Evolutionary conservation across 2,888 invertebrate species (phyloP), one percentile per base, ranked within the genome.

Genomic region (Amiota communis): DNA sequence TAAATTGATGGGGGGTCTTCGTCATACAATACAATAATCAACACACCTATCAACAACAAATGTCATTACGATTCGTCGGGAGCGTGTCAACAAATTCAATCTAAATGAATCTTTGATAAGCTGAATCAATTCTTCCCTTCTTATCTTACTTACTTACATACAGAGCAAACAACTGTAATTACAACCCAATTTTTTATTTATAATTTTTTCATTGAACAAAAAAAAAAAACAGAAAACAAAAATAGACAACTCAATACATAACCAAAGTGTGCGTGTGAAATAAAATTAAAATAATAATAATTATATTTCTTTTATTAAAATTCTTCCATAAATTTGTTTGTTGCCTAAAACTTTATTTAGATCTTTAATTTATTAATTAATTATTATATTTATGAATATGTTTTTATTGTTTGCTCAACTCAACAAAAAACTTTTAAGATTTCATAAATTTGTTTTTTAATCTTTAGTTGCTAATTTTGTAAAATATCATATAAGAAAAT

Each of bases 1-100:
- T 15, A 47, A 47, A 72, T 51, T 23, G 13, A 17, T 61, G 49
- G 46, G 49, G 46, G 11, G 20, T 53, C 23, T n/a, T 47, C 36
- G n/a, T 20, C 36, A 70, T 17, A 57, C 13, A 48, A 59, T 13
- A 13, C 3, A 23, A 23, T 23, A 23, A 4, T 59, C n/a, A n/a
- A 56, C 12, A 59, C 49, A 64, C 59, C 53, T 74, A 70, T 47
- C 72, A 73, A 72, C 36, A 36, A 36, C 36, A 36, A 36, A 36
- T 36, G 36, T 36, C 36, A 36, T 36, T 6, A 2, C 36, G 36
- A 36, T 36, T 36, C 36, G 36, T 36, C 6, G 36, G 36, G 2
- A 36, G 36, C 6, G 36, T 36, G 8, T 6, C 36, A 36, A 36
- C 1, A 36, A 36, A 36, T 36, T 36, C 36, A 36, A 2, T 36